Percentiles rank a stretch among this genome's conserved stretches.
phyloP scores from a whole-genome alignment of 2,797 vertebrate genomes.

The Ctenopoma multispine region DNA sequence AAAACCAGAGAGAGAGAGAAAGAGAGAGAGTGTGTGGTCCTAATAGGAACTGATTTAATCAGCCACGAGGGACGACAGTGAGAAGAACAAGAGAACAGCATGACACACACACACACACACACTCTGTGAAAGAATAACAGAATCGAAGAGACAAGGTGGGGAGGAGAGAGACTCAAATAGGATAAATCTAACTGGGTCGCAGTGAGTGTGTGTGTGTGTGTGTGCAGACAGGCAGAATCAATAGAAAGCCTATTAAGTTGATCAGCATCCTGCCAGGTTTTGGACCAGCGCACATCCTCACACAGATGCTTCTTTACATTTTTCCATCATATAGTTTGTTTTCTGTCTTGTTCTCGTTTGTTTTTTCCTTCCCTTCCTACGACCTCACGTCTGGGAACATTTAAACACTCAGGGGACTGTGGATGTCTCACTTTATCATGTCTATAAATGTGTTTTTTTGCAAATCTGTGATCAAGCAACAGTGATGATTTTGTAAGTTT shows the following conservation, averaged over 20 bases:
- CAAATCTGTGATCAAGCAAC: background rate
- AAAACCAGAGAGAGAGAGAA: slow-evolving; percentile 19
- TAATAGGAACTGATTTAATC: slow-evolving; percentile 71
- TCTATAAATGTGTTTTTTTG: background rate
- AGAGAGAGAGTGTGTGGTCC: slow-evolving; percentile 12
- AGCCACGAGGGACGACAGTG: slow-evolving; percentile 62
- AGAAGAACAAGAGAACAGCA: slow-evolving; percentile 67
- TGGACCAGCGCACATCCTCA: slow-evolving; percentile 7
- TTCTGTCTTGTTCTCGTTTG: background rate
- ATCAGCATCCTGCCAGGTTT: slow-evolving; percentile 52
- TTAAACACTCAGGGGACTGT: background rate
- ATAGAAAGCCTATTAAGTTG: slow-evolving; percentile 62
- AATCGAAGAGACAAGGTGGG: slow-evolving; percentile 73
- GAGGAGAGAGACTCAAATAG: slow-evolving; percentile 74
- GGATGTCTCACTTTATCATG: background rate
- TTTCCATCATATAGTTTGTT: too few species aligned
- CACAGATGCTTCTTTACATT: background rate
- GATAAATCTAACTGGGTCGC: slow-evolving; percentile 84
- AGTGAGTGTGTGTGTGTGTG: slow-evolving; percentile 30
- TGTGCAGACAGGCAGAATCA: slow-evolving; percentile 50
- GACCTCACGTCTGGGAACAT: background rate
- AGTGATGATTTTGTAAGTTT: background rate
- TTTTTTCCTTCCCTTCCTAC: background rate
- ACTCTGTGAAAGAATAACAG: slow-evolving; percentile 45
- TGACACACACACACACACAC: slow-evolving; percentile 48